Base-by-base conservation (phyloP, 2,797 vertebrate genomes). In the Danio jaintianensis region DNA sequence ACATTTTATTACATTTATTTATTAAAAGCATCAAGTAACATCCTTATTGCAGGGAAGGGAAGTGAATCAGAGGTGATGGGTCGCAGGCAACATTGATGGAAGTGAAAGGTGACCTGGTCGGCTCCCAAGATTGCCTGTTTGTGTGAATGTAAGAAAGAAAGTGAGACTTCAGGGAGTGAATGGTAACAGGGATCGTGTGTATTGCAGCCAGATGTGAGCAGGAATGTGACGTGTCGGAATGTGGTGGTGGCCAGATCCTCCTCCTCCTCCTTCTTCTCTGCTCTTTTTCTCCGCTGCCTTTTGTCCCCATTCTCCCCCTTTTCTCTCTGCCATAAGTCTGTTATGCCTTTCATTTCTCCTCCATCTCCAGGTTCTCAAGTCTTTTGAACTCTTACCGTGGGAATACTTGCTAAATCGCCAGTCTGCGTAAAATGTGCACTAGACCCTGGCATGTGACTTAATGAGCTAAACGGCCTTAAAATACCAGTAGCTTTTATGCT, bases 201-300 rank as follows among this genome's bases (percentile, higher is more conserved):
- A 92, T 94, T 93, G 92, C 91, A 93, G 92, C 92, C 94, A 94
- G 94, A 94, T 94, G 94, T 94, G 93, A 92, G 88, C 86, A 92
- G 91, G 93, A 94, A 94, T 94, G 91, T 93, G 91, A 94, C 88
- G 87, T 91, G 92, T 92, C 79, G 91, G 93, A 94, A 94, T 94
- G 92, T 84, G 84, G 89, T 82, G 88, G 89, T 89, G 88, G 89
- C 88, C 87, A 53, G n/a, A 87, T 82, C 72, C 36, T 78, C 77
- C 87, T 87, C 85, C 40, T 86, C 36, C 87, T 76, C 89, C 88
- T 85, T 72, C 88, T 85, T 72, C 80, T 86, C 86, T 83, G 66
- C 74, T 78, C 47, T 81, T 62, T 78, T 56, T 64, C 75, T 80
- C 86, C 74, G 87, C 29, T 75, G 66, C 68, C 69, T 55, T 82